Base-by-base conservation (phyloP, 2,113 vertebrate genomes). In the Perca fluviatilis region DNA sequence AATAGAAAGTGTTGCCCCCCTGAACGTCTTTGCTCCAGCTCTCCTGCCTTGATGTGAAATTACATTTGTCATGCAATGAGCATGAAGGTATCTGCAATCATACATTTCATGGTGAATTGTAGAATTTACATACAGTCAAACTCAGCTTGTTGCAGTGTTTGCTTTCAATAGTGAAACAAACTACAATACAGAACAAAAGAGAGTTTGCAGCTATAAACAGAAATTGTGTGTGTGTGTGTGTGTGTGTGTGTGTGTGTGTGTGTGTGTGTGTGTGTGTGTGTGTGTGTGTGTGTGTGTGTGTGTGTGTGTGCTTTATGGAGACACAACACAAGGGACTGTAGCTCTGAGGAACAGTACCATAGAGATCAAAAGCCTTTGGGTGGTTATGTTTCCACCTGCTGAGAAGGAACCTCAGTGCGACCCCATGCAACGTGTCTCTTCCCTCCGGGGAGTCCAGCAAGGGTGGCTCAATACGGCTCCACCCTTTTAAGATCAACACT, bases 281-380 rank as follows among this genome's bases (percentile, higher is more conserved):
- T 40, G 33, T 18, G 53, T 25, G 70, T 43, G n/a, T 25, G n/a
- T 46, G 49, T 40, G 71, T 36, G 69, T 36, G 53, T 47, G 6
- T 56, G 6, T 21, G 3, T 54, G 60, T 61, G 70, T 74, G 71
- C 49, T n/a, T 56, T 74, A 23, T 40, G 50, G 61, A 76, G 40
- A 82, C 33, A 67, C 33, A 87, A 80, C 68, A 78, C 46, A 62
- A 79, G 50, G 23, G 49, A 33, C 71, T 72, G 46, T 58, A 25
- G 63, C 79, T 60, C 68, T 75, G 58, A 73, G 62, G 72, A 84
- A 57, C 67, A 67, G 66, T 62, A 60, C 4, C 8, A 36, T 10
- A 36, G 15, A 77, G 83, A 90, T 91, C 72, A 88, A 79, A 89
- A 77, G 61, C 43, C 66, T 71, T 71, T 23, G 0, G 40, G 57